Evolutionary conservation across 2,888 invertebrate species (phyloP).

Genomic region (Nomada fucata): DNA sequence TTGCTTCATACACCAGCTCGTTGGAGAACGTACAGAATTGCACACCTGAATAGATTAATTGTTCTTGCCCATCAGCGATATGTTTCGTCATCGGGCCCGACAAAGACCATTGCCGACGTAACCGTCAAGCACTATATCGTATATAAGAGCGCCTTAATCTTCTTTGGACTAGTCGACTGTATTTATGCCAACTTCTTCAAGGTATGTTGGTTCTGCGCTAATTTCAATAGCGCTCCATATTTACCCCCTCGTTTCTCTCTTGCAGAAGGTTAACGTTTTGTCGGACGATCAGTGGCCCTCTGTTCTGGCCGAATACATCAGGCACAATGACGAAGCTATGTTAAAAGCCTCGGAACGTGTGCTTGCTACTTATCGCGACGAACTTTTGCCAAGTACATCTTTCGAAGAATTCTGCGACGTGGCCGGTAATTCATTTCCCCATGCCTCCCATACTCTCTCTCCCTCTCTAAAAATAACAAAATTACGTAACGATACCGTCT

Average conservation of each 20-base stretch:
- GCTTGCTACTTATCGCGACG: constrained; percentile 93
- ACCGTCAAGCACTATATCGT: constrained; percentile 89
- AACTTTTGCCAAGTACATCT: constrained; percentile 94
- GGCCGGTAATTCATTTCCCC: constrained; percentile 86
- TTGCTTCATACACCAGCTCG: constrained; percentile 91
- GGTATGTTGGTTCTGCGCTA: constrained; percentile 84
- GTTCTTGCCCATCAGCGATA: constrained; percentile 91
- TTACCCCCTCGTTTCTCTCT: background rate
- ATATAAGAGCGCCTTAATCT: constrained; percentile 94
- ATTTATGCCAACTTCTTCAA: constrained; percentile 95
- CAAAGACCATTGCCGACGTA: constrained; percentile 85
- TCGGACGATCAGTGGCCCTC: constrained; percentile 95
- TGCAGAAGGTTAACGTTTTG: constrained; percentile 88
- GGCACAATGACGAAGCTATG: constrained; percentile 96
- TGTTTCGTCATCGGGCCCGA: constrained; percentile 87
- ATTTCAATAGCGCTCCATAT: background rate
- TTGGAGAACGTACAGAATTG: constrained; percentile 90
- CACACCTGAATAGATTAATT: constrained; percentile 91
- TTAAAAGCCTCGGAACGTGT: constrained; percentile 94
- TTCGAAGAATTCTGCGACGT: constrained; percentile 97
- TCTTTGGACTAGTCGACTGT: constrained; percentile 93
- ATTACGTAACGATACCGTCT: background rate
- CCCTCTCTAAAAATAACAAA: no score
- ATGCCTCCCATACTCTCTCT: no score
- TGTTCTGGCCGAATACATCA: constrained; percentile 95